Percentiles rank a stretch among this genome's conserved stretches.
Conservation (phyloP, 2,113 vertebrate species). For the Tursiops truncatus region DNA sequence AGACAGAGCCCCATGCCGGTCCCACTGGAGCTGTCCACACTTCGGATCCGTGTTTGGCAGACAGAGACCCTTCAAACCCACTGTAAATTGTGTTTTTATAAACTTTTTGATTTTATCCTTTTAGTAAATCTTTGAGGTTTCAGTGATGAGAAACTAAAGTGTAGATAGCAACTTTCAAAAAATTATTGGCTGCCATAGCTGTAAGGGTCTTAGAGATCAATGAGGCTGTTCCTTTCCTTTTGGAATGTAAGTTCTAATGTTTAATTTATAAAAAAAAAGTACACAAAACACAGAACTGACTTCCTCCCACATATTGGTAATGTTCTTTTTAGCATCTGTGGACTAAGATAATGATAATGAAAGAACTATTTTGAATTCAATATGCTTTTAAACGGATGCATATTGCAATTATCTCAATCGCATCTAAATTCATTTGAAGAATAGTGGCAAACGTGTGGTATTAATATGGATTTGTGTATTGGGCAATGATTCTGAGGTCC, state of each 20-base stretch:
- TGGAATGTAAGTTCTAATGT: not conserved
- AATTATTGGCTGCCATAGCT: not conserved
- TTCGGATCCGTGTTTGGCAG: not conserved
- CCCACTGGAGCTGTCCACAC: accelerated
- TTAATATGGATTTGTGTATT: not conserved
- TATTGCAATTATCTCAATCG: not conserved
- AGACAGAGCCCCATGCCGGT: not conserved
- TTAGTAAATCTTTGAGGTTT: not conserved
- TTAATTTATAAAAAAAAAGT: not conserved
- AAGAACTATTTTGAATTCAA: not conserved
- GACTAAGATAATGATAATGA: not conserved
- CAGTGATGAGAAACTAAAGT: not conserved
- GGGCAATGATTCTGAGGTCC: not conserved
- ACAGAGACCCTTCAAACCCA: not conserved
- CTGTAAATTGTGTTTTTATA: not conserved
- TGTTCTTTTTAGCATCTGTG: not conserved
- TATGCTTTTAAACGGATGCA: not conserved
- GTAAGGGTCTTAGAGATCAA: not conserved
- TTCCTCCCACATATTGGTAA: not conserved
- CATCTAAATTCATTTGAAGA: not conserved
- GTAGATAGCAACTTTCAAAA: not conserved
- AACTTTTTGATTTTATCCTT: not conserved
- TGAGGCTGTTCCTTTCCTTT: not conserved
- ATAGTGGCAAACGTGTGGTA: not conserved
- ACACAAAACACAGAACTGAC: not conserved